A percentile compares a stretch with the other conserved stretches of the same genome.
Evolutionary conservation across 2,113 vertebrate genomes (phyloP).

Genomic region (Calonectris borealis): DNA sequence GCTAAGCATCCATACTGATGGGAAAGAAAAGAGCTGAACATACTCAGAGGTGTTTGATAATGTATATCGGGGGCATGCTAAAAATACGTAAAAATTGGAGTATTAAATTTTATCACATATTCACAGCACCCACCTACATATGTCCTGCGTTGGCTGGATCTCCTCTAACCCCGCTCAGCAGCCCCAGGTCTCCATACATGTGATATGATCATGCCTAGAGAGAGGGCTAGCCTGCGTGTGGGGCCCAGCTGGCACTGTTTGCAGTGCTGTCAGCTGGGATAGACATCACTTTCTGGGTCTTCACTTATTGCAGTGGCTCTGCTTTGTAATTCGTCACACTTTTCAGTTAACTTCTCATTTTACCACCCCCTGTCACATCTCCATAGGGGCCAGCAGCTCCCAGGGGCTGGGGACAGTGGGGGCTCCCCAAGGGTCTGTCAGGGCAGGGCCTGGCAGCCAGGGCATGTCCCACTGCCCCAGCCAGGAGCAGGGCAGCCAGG

Average conservation of each 20-base stretch:
- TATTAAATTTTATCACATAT: neutral
- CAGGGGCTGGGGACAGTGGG: accelerated
- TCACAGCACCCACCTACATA: neutral
- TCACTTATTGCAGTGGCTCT: neutral
- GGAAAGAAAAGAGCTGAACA: neutral
- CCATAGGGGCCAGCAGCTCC: neutral
- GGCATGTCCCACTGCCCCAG: neutral
- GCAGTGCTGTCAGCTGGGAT: neutral
- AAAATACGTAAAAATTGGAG: neutral
- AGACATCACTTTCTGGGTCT: neutral
- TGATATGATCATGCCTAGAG: no score
- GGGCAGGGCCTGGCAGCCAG: neutral
- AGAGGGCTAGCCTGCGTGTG: neutral
- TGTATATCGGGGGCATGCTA: neutral
- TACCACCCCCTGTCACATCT: neutral
- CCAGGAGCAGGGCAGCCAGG: neutral
- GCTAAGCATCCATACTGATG: neutral
- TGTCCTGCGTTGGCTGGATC: neutral
- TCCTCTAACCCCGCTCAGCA: neutral
- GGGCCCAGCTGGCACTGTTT: neutral
- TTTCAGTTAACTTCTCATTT: neutral
- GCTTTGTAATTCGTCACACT: neutral
- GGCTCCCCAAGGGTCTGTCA: no score
- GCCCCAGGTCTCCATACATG: neutral
- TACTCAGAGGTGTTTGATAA: neutral